Evolutionary conservation across 2,888 invertebrate species (phyloP), one percentile per base, ranked within the genome.

Genomic region (Cepaea hortensis): DNA sequence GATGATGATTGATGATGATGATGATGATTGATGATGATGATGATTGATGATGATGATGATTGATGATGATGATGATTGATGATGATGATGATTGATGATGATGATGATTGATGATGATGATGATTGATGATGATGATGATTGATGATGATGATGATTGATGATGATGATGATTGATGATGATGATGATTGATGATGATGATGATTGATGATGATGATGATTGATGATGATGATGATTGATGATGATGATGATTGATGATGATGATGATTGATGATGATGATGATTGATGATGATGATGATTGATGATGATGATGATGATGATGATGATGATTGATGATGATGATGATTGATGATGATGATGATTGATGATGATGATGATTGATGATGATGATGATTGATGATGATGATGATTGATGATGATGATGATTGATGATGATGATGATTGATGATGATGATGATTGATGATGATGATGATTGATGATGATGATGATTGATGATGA

Each of bases 61-160:
- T n/a, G 80, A 61, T 61, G 62, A 80, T 61, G 62, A 61, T 80
- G 80, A 80, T 80, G 80, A 80, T 80, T n/a, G 61, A 80, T 80
- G 55, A 80, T 61, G 62, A 80, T 80, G 55, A 61, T 80, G 80
- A 80, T 80, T n/a, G 62, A 61, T 80, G 3, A 80, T 61, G 15
- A 61, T 61, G 55, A 61, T 13, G 18, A 20, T 13, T n/a, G 23
- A 80, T 50, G 13, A 80, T 61, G 80, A 61, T 80, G 15, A 80
- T 9, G 13, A n/a, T n/a, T n/a, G n/a, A n/a, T n/a, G 62, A 62
- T 62, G 62, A 62, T 62, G 62, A 62, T 62, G 62, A 62, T 62
- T n/a, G 80, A 61, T 61, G 62, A 80, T 61, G 62, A 61, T 80
- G 80, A 80, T 80, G 80, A 80, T 80, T n/a, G 61, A 80, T 80